Evolutionary conservation across 1,140 invertebrate genomes (phyloP).

Genomic region (Calycopis cecrops): DNA sequence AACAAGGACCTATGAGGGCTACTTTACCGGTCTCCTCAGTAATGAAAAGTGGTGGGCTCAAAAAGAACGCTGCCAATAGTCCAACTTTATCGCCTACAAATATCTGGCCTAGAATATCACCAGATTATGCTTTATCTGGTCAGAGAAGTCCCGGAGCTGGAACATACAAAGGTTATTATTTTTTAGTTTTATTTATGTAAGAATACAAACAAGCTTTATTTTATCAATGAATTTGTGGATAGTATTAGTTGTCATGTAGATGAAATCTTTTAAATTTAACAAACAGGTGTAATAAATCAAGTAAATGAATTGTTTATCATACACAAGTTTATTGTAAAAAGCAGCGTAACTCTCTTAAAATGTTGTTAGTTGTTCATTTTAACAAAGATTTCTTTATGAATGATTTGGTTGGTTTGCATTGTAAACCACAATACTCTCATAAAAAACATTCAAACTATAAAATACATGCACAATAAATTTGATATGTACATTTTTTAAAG

Average conservation of each 20-base stretch:
- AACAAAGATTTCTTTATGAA: too few species aligned
- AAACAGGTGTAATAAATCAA: too few species aligned
- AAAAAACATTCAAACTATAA: too few species aligned
- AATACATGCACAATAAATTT: too few species aligned
- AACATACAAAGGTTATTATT: conserved; percentile 79
- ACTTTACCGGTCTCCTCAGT: conserved; percentile 83
- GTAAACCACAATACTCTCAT: too few species aligned
- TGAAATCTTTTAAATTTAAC: too few species aligned
- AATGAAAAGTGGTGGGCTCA: conserved; percentile 76
- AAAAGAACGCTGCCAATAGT: conserved; percentile 79
- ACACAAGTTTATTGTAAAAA: too few species aligned
- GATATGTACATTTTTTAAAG: too few species aligned
- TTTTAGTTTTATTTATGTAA: conserved; percentile 9
- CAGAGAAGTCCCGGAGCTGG: conserved; percentile 83
- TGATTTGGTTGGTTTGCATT: too few species aligned
- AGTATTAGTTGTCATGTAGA: background rate
- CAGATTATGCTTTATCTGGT: conserved; percentile 80
- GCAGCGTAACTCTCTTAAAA: too few species aligned
- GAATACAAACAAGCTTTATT: background rate
- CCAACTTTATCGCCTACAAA: conserved; percentile 80
- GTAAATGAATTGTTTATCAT: too few species aligned
- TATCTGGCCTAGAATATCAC: conserved; percentile 79
- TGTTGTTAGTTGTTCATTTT: too few species aligned
- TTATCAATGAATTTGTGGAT: background rate
- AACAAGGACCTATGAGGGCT: conserved; percentile 83